A percentile compares a stretch with the other conserved stretches of the same genome.
Evolutionary conservation across 1,140 invertebrate species (phyloP).

Genomic region (Cheumatopsyche charites): DNA sequence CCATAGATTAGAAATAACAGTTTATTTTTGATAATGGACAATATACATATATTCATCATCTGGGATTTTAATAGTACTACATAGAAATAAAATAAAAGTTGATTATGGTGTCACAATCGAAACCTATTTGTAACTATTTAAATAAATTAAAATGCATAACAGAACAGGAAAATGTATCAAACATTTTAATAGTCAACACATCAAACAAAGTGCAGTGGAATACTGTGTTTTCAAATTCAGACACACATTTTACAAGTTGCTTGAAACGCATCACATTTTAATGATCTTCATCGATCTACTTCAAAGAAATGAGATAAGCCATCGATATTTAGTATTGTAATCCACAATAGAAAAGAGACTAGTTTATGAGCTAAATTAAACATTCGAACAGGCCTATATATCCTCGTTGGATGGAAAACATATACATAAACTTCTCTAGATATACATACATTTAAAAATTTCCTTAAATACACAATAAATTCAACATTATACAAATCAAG

Average conservation of each 20-base stretch:
- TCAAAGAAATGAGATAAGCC: slow-evolving; percentile 1
- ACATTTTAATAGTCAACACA: slow-evolving; percentile 5
- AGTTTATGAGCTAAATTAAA: not conserved
- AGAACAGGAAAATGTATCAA: not conserved
- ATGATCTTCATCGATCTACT: slow-evolving; percentile 4
- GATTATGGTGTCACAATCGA: no score
- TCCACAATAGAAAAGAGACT: slow-evolving; percentile 16
- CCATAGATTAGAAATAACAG: no score
- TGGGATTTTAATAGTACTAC: no score
- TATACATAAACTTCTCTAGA: not conserved
- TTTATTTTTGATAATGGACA: no score
- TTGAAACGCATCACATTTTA: not conserved
- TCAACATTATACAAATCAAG: not conserved
- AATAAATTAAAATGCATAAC: no score
- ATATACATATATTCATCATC: no score
- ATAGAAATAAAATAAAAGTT: no score
- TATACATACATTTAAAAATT: slow-evolving; percentile 5
- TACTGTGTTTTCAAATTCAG: not conserved
- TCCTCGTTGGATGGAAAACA: no score
- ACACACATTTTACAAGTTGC: not conserved
- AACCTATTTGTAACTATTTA: no score
- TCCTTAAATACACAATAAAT: not conserved
- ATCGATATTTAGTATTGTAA: not conserved
- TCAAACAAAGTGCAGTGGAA: not conserved
- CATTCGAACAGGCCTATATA: not conserved